Base-by-base conservation (phyloP, 1,140 invertebrate species). In the Potamilus streckersoni region DNA sequence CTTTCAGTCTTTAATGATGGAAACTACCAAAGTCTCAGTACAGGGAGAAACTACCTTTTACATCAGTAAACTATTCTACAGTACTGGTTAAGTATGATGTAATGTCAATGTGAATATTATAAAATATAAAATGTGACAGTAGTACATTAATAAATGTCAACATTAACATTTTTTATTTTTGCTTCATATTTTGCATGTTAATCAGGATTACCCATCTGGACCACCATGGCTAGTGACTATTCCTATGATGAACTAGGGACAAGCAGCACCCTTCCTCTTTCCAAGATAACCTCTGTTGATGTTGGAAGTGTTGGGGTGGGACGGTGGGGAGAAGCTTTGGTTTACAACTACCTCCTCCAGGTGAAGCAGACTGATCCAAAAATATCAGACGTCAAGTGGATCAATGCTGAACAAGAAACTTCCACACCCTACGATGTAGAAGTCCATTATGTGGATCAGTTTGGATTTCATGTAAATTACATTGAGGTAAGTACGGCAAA, bases 401-500 rank as follows among this genome's bases (percentile, higher is more conserved):
- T 71, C 23, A 88, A 88, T 74, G 74, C 78, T n/a, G 68, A 71
- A 3, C 60, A 69, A 8, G 85, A 88, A 66, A 74, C 74, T 17
- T 84, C 85, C 55, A 67, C 69, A 20, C 86, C 86, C 1, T 88
- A 82, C 70, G 86, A 88, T 66, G 84, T 88, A 79, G 82, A 85
- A 63, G 71, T 86, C 19, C 49, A 74, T n/a, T 78, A 68, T 23
- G 49, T 27, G 56, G 76, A 74, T 67, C 76, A 78, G 20, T 74
- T 79, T 58, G 23, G 59, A 68, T 14, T 72, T 20, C 68, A 79
- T 38, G 69, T 61, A 55, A 23, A 82, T 61, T 84, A 73, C 62
- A 74, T 82, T 17, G 83, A 84, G 76, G 85, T 86, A 49, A 55
- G 38, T 49, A 49, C 38, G 11, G 38, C 38, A 49, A 49, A 8